Conservation (phyloP, 2,888 invertebrate species). For the Tiphia femorata region DNA sequence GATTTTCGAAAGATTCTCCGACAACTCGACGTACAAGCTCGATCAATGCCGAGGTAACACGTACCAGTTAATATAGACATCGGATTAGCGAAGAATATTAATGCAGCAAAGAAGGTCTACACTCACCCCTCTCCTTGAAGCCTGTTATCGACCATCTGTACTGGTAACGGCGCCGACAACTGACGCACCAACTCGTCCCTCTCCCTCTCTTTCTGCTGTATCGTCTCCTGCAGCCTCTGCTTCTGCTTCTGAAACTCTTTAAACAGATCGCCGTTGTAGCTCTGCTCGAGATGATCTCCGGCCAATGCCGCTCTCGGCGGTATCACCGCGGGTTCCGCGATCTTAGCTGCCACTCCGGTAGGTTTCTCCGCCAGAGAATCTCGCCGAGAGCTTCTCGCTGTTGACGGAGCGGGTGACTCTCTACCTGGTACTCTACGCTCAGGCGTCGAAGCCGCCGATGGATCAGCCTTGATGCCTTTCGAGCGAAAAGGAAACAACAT, state of each 20-base stretch:
- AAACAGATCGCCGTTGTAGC: conserved; percentile 78
- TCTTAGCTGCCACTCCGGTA: conserved; percentile 55
- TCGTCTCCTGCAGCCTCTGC: conserved; percentile 75
- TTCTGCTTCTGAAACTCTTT: conserved; percentile 87
- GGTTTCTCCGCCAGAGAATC: conserved; percentile 75
- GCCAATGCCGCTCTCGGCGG: conserved; percentile 53
- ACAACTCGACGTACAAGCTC: not conserved
- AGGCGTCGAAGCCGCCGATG: conserved; percentile 76
- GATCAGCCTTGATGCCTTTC: conserved; percentile 41
- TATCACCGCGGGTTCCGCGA: conserved; percentile 63
- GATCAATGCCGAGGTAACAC: too few species aligned
- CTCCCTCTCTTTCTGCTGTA: conserved; percentile 71
- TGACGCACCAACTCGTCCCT: conserved; percentile 71
- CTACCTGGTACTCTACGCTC: conserved; percentile 73
- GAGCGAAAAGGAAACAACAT: too few species aligned
- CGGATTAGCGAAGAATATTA: too few species aligned
- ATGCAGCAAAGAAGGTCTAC: not conserved
- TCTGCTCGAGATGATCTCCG: conserved; percentile 69
- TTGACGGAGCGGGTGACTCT: conserved; percentile 78
- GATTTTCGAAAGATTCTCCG: too few species aligned
- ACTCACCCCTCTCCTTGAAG: conserved; percentile 71
- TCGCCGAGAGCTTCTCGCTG: conserved; percentile 78
- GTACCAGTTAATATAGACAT: too few species aligned
- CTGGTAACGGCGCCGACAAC: conserved; percentile 65
- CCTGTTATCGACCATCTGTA: conserved; percentile 67